These are phyloP conservation scores for Holcopasites calliopsidis DNA, from an alignment of 1,140 invertebrate species.

Conservation along the genomic window DNA sequence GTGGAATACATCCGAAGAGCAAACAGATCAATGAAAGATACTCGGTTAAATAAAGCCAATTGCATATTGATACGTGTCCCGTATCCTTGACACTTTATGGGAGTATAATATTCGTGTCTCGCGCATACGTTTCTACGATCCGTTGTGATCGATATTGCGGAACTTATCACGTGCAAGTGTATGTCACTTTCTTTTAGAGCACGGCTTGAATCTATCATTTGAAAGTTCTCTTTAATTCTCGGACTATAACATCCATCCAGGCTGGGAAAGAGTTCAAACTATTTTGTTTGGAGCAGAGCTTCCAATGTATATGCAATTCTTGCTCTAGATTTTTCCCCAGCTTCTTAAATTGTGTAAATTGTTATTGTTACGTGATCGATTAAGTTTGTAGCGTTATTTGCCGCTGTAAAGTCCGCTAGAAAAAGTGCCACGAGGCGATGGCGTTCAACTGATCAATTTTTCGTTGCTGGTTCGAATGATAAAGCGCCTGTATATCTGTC, in stretches of 20 bases:
- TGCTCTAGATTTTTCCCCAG: not conserved
- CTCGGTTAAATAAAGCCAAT: not conserved
- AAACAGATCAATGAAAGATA: not conserved
- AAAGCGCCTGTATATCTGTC: too few species aligned
- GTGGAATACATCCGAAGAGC: not conserved
- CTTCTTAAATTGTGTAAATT: too few species aligned
- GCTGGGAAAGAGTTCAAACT: too few species aligned
- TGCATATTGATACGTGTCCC: not conserved
- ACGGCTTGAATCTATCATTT: constrained; percentile 3
- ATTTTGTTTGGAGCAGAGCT: not conserved
- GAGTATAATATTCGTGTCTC: not conserved
- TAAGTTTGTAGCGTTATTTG: too few species aligned
- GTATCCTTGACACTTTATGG: constrained; percentile 32
- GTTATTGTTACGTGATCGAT: too few species aligned
- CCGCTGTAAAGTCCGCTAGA: not conserved
- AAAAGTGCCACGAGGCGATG: not conserved
- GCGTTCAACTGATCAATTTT: not conserved
- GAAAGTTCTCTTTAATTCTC: not conserved
- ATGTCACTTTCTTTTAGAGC: not conserved
- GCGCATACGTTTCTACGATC: not conserved
- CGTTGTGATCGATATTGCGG: constrained; percentile 30
- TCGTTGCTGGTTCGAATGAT: too few species aligned
- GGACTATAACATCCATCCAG: not conserved
- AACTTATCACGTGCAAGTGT: not conserved
- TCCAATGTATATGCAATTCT: not conserved